Conservation (phyloP, 2,113 vertebrate species). For the Galemys pyrenaicus region DNA sequence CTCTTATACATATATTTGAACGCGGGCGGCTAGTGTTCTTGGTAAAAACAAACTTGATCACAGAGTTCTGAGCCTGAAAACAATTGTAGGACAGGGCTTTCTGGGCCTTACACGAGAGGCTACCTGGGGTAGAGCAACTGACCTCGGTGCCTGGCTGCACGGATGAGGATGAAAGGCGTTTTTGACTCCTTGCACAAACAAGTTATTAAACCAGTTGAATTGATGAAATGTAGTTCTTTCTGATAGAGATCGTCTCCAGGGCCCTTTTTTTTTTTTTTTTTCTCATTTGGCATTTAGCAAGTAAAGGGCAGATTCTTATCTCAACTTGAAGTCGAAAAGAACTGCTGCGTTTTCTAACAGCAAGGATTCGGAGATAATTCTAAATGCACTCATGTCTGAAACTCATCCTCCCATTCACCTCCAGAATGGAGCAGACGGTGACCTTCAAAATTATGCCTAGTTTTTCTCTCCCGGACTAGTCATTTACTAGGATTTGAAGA, state of each 20-base stretch:
- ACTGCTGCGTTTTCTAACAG: neutral
- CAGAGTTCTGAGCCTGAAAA: neutral
- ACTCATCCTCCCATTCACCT: neutral
- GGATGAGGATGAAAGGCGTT: neutral
- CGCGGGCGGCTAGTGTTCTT: neutral
- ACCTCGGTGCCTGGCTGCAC: neutral
- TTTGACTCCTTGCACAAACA: neutral
- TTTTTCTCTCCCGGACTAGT: neutral
- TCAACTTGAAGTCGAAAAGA: neutral
- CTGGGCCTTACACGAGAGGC: neutral
- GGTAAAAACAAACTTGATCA: neutral
- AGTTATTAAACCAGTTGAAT: neutral
- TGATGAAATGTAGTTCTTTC: conserved; percentile 9
- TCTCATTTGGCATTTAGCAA: neutral
- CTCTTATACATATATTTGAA: neutral
- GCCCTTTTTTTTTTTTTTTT: neutral
- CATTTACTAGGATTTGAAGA: neutral
- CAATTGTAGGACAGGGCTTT: neutral
- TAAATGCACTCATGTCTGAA: accelerated
- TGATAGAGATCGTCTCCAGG: neutral
- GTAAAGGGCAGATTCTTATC: neutral
- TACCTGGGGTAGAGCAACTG: neutral
- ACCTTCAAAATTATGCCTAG: neutral
- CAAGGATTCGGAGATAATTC: neutral
- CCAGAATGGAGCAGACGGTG: neutral